phyloP scores from a whole-genome alignment of 2,888 invertebrate genomes.

The Megamerina dolium region DNA sequence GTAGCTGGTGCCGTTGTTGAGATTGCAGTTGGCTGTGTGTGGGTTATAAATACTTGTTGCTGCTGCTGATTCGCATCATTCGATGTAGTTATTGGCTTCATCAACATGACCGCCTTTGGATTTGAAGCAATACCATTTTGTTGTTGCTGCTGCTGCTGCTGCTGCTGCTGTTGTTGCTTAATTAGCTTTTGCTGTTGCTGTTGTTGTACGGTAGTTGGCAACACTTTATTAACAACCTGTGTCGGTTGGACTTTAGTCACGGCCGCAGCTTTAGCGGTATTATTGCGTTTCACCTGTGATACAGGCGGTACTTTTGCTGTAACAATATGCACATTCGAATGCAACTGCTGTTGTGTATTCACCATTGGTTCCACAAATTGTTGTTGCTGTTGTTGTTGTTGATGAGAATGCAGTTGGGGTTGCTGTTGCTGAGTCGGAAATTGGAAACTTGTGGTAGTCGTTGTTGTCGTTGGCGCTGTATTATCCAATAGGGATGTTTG shows the following conservation, averaged over 20 bases:
- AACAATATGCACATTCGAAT: slow-evolving; percentile 19
- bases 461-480: neutral
- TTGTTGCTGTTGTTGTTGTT: slow-evolving; percentile 16
- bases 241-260: slow-evolving; percentile 37
- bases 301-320: slow-evolving; percentile 27
- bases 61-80: neutral
- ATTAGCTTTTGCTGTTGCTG: slow-evolving; percentile 24
- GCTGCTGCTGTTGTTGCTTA: slow-evolving; percentile 10
- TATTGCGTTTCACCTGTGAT: slow-evolving; percentile 31
- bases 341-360: slow-evolving; percentile 5
- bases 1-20: neutral
- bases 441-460: slow-evolving; percentile 23
- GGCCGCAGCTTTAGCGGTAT: slow-evolving; percentile 21
- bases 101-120: neutral
- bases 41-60: neutral
- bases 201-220: slow-evolving; percentile 26
- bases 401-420: slow-evolving; percentile 13
- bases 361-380: slow-evolving; percentile 4
- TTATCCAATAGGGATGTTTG: slow-evolving; percentile 17
- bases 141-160: slow-evolving; percentile 17
- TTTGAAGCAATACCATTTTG: neutral
- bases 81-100: slow-evolving; percentile 3
- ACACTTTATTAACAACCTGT: slow-evolving; percentile 40
- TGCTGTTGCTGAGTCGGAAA: slow-evolving; percentile 22
- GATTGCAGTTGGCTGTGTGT: neutral